Evolutionary conservation across 2,888 invertebrate genomes (phyloP).

Genomic region (Phortica magna): DNA sequence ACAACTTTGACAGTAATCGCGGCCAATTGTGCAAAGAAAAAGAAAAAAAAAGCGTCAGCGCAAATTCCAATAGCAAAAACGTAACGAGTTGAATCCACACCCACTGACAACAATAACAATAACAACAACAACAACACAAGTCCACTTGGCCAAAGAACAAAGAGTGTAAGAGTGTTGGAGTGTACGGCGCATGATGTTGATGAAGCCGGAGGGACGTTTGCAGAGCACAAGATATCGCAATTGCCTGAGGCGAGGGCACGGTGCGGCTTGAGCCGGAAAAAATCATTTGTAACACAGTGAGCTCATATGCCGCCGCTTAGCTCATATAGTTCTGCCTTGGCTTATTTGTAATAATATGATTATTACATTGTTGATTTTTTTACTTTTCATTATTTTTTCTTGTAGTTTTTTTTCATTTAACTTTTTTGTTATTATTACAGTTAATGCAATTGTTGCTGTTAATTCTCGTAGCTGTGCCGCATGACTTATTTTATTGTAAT

Average conservation of each 20-base stretch:
- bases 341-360: background rate
- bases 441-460: constrained; percentile 17
- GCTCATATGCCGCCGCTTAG: background rate
- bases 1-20: constrained; percentile 47
- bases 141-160: constrained; percentile 10
- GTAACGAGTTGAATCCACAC: constrained; percentile 44
- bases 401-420: background rate
- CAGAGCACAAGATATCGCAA: background rate
- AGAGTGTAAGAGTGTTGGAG: background rate
- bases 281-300: background rate
- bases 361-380: background rate
- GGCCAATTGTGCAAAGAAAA: constrained; percentile 60
- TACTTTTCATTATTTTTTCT: constrained; percentile 1
- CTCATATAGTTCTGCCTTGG: background rate
- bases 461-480: constrained; percentile 12
- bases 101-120: constrained; percentile 34
- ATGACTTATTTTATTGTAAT: constrained; percentile 27
- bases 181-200: background rate
- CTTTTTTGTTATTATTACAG: constrained; percentile 3
- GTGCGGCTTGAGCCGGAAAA: constrained; percentile 55
- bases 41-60: constrained; percentile 2
- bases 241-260: background rate
- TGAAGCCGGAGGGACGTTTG: no score
- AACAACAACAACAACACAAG: constrained; percentile 14
- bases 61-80: constrained; percentile 52